Evolutionary conservation across 30 jellyfish, hydroid and myxozoan species (phyloP).

Genomic region (Hydra vulgaris): DNA sequence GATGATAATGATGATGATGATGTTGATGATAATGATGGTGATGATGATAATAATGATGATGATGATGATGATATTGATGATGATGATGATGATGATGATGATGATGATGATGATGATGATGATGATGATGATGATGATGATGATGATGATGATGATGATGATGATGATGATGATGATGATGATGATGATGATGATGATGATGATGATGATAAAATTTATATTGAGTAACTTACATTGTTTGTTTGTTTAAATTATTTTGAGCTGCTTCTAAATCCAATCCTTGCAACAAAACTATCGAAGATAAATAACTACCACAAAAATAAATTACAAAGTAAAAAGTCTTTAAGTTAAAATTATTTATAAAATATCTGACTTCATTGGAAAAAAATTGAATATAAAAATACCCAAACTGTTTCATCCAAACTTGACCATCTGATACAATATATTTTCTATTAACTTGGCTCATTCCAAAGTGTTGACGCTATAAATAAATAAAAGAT

Average conservation of each 20-base stretch:
- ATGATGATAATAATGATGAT: too few relatives aligned
- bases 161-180: conserved; percentile 1
- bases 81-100: neutral
- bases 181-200: neutral
- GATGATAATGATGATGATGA: too few relatives aligned
- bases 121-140: neutral
- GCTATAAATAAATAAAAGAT: conserved; percentile 15
- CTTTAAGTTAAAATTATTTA: too few relatives aligned
- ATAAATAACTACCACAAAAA: conserved; percentile 24
- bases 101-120: neutral
- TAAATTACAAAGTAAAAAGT: too few relatives aligned
- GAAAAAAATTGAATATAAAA: neutral
- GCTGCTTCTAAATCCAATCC: conserved; percentile 46
- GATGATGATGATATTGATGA: neutral
- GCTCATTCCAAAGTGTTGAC: conserved; percentile 48
- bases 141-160: neutral
- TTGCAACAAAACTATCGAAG: conserved; percentile 48
- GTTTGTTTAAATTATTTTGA: neutral
- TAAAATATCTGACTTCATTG: too few relatives aligned
- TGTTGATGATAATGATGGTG: too few relatives aligned
- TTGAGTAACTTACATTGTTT: neutral
- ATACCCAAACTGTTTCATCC: conserved; percentile 47
- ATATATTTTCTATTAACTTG: conserved; percentile 53
- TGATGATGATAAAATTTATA: neutral
- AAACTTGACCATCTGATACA: conserved; percentile 4